phyloP scores from a whole-genome alignment of 2,888 invertebrate genomes.

The Caenorhabditis uteleia region DNA sequence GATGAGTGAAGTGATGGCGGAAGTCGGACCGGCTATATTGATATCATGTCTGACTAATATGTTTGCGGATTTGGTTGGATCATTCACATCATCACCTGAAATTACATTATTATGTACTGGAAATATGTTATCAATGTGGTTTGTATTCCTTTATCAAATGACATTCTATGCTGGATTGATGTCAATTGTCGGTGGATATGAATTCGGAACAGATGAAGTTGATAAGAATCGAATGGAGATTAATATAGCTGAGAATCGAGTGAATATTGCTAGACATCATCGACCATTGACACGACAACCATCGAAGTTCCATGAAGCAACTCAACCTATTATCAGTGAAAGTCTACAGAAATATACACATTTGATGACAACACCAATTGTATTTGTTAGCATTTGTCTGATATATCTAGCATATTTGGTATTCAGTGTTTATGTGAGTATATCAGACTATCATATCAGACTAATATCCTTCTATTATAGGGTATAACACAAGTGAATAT shows the following conservation, averaged over 20 bases:
- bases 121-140: conserved; percentile 64
- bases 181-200: conserved; percentile 57
- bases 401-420: conserved; percentile 60
- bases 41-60: conserved; percentile 66
- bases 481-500: conserved; percentile 65
- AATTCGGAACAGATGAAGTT: conserved; percentile 55
- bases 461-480: conserved; percentile 25
- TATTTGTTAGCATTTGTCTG: conserved; percentile 55
- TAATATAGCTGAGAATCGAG: conserved; percentile 51
- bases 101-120: conserved; percentile 65
- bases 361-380: conserved; percentile 49
- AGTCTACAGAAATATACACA: conserved; percentile 51
- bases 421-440: conserved; percentile 58
- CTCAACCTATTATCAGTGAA: conserved; percentile 62
- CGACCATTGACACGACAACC: conserved; percentile 58
- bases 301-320: conserved; percentile 67
- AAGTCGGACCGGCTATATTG: conserved; percentile 66
- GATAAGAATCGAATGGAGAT: conserved; percentile 51
- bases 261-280: conserved; percentile 50
- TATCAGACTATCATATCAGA: neutral
- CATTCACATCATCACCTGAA: conserved; percentile 63
- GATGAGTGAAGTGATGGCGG: conserved; percentile 62
- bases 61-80: conserved; percentile 62
- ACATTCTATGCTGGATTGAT: conserved; percentile 65
- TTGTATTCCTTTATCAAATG: conserved; percentile 66